Conservation (phyloP, 2,888 invertebrate genomes). For the Machimus rusticus region DNA sequence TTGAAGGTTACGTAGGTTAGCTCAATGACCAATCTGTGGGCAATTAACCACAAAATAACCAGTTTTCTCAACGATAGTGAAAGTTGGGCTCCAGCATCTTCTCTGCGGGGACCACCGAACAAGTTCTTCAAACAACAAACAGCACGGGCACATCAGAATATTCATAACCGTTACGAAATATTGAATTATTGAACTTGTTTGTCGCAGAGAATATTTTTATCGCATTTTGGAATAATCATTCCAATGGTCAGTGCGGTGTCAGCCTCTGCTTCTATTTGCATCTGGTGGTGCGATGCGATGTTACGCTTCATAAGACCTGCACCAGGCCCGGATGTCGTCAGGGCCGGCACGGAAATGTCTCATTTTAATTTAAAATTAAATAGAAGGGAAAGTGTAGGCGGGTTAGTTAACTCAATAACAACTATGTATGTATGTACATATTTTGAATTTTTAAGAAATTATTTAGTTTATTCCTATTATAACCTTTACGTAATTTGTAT, state of each 20-base stretch:
- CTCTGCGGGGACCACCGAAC: neutral
- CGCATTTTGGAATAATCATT: neutral
- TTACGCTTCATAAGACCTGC: neutral
- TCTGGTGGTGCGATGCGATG: neutral
- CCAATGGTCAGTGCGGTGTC: neutral
- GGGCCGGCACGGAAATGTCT: neutral
- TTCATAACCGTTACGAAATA: slow-evolving; percentile 30
- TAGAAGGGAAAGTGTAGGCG: neutral
- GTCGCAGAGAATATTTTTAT: neutral
- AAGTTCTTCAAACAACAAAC: slow-evolving; percentile 21
- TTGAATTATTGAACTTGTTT: slow-evolving; percentile 2
- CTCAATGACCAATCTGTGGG: neutral
- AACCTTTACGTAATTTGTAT: neutral
- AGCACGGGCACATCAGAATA: slow-evolving; percentile 10
- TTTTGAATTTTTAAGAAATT: neutral
- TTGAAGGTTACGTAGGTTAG: slow-evolving; percentile 5
- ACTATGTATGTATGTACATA: too few relatives aligned
- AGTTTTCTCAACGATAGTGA: slow-evolving; percentile 21
- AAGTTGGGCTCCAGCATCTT: slow-evolving; percentile 15
- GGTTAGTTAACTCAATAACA: neutral
- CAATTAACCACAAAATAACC: neutral
- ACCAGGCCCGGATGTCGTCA: neutral
- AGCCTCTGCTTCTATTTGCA: neutral
- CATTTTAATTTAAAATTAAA: neutral
- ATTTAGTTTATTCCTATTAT: neutral